phyloP scores from a whole-genome alignment of 2,113 vertebrate species.

The Chaetops frenatus region DNA sequence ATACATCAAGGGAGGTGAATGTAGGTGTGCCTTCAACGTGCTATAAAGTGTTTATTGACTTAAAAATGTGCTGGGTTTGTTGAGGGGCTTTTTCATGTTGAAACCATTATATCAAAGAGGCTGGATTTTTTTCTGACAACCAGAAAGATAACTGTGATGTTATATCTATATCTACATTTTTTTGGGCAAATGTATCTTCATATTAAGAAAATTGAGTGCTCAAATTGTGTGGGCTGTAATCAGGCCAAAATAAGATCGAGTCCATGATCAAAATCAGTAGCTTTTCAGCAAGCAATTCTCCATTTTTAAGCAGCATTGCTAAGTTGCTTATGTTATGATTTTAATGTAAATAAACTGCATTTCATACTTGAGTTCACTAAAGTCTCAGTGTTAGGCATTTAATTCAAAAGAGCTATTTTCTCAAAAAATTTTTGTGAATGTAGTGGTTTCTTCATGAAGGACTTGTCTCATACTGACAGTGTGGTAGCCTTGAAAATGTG shows the following conservation, averaged over 20 bases:
- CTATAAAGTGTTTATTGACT: constrained; percentile 45
- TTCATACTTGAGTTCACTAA: not conserved
- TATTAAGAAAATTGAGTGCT: not conserved
- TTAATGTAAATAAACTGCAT: not conserved
- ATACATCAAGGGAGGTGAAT: constrained; percentile 25
- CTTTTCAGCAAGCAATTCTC: not conserved
- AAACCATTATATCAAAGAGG: constrained; percentile 28
- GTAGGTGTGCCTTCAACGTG: constrained; percentile 39
- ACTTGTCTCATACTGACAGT: not conserved
- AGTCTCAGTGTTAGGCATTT: not conserved
- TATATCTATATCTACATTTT: constrained; percentile 37
- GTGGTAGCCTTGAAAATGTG: not conserved
- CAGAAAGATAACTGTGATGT: constrained; percentile 14
- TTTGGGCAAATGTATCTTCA: constrained; percentile 25
- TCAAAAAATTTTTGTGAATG: not conserved
- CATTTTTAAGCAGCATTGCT: not conserved
- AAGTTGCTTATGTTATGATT: not conserved
- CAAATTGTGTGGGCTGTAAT: not conserved
- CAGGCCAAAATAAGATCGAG: not conserved
- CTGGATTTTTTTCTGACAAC: constrained; percentile 22
- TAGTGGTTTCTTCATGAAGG: not conserved
- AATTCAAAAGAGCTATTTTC: not conserved
- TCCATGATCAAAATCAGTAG: not conserved
- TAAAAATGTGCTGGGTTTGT: constrained; percentile 39
- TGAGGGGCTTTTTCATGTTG: constrained; percentile 32